Evolutionary conservation across 92 coral and sea anemone genomes (phyloP), one percentile per base, ranked within the genome.

Genomic region (Isaurus tuberculatus): DNA sequence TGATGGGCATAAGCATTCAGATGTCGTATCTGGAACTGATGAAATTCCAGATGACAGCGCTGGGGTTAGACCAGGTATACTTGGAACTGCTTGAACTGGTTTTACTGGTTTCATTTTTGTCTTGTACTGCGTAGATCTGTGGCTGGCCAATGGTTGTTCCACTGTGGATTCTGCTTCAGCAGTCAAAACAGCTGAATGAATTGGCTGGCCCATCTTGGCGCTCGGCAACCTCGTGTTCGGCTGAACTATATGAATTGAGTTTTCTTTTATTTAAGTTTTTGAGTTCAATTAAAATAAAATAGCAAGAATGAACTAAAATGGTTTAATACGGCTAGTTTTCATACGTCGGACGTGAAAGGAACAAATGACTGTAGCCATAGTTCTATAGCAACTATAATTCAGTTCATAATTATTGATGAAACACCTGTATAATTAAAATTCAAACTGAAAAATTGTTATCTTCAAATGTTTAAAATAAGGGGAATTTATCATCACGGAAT

Each of bases 1-100:
- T 1, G 82, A 77, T 16, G 82, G 82, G n/a, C 82, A 77, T 31
- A 77, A 67, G 19, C 82, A 77, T 20, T 77, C 82, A 7, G 82
- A 77, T 23, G 82, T 13, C 23, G 82, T 26, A 0, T 26, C 81
- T 49, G 81, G 49, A 32, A 33, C 10, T n/a, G 9, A 0, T 53
- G 49, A 17, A 34, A 7, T 25, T 1, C 63, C 30, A 42, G 61
- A 22, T 14, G 64, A 51, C 16, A 36, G 48, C n/a, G n/a, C 26
- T 73, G 61, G 7, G 22, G 61, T 73, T n/a, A 57, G 28, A 73
- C 43, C 60, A 23, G 37, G 58, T 13, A 22, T 72, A 30, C 8
- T 26, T 9, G 26, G 42, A 46, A 42, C 46, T 6, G 61, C 20
- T 20, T 57, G 19, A 22, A 51, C 10, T 42, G 82, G 27, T n/a